Evolutionary conservation across 2,113 vertebrate species (phyloP).

Genomic region (Leucopsar rothschildi): DNA sequence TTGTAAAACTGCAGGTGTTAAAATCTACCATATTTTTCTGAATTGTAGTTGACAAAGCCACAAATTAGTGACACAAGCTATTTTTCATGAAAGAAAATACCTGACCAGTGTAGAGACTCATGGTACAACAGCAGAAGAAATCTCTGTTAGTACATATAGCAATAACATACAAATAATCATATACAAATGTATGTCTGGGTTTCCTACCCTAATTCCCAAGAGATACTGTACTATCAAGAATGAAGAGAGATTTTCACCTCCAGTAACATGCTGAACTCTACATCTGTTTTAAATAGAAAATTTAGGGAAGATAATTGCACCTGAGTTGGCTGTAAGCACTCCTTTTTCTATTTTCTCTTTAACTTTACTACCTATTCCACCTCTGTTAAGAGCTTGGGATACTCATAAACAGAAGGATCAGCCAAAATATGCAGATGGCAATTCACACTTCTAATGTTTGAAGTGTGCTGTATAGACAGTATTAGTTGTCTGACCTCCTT

Average conservation of each 20-base stretch:
- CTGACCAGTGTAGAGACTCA: background rate
- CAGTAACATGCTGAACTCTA: background rate
- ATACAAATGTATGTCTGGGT: conserved; percentile 57
- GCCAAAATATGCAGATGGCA: background rate
- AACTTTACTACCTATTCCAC: background rate
- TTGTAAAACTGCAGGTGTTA: conserved; percentile 48
- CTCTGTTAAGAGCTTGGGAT: background rate
- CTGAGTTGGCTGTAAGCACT: background rate
- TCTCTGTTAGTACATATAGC: conserved; percentile 66
- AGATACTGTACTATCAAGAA: conserved; percentile 72
- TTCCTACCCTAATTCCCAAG: conserved; percentile 51
- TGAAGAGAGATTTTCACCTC: background rate
- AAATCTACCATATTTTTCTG: conserved; percentile 49
- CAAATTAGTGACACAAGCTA: conserved; percentile 68
- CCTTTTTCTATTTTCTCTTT: background rate
- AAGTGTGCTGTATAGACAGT: background rate
- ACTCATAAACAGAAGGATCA: background rate
- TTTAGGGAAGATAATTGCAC: background rate
- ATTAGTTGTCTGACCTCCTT: background rate
- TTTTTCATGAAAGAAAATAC: conserved; percentile 63
- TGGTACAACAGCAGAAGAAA: conserved; percentile 78
- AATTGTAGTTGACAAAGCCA: conserved; percentile 54
- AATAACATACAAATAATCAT: background rate
- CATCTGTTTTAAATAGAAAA: background rate
- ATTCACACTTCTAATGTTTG: background rate